Base-by-base conservation (phyloP, 2,888 invertebrate genomes). In the Acanthosepion esculentum region DNA sequence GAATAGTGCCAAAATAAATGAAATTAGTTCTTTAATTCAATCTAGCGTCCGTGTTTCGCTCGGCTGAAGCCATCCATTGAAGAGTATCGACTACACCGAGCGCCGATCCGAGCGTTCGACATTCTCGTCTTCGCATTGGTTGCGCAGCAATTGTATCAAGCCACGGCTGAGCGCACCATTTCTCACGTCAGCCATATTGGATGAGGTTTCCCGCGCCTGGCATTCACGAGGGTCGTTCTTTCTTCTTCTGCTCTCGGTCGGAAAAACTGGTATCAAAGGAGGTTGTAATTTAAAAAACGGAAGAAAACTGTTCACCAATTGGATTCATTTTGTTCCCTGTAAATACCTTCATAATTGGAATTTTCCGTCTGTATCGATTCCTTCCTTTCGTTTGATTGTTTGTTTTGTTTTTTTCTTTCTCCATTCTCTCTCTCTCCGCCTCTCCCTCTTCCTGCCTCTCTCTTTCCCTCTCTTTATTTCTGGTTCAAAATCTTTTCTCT, bases 1-100 rank as follows among this genome's bases (percentile, higher is more conserved):
- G 78, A 78, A 78, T 78, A 15, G 78, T 78, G n/a, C n/a, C 78
- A 78, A 78, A 78, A 78, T 78, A 78, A 78, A 78, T 78, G 78
- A 78, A 78, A 78, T 78, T 78, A 78, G 78, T 78, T n/a, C n/a
- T 78, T 78, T 78, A 78, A 78, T 78, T 78, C n/a, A 78, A 78
- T 78, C 78, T 78, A n/a, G 78, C 78, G 78, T 78, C 78, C 78
- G 78, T 78, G 78, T 78, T 78, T 78, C 78, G n/a, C 78, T 78
- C 78, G 78, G 78, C 78, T 78, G 15, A 33, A 78, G 78, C n/a
- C 78, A 18, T 78, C 78, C n/a, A 78, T 78, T 78, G 78, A 78
- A 78, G 78, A n/a, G 78, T n/a, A 78, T 78, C n/a, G 78, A 78
- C 78, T 78, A 78, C 12, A n/a, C 78, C n/a, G 78, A 78, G 18